Evolutionary conservation across 2,113 vertebrate genomes (phyloP).

Genomic region (Pteruthius melanotis): DNA sequence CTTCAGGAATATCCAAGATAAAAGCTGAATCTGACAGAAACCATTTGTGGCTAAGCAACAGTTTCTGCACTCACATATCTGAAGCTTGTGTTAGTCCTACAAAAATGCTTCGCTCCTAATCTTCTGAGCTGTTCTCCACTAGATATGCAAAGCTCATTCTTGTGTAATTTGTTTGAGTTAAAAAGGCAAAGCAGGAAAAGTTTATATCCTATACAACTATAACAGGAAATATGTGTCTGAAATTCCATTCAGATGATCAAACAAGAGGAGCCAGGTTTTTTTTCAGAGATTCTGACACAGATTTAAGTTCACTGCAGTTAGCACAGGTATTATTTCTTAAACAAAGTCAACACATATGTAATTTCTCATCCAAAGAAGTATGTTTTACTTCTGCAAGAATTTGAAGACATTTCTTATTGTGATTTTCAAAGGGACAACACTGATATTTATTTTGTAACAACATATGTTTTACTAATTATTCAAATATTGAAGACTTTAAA

Average conservation of each 20-base stretch:
- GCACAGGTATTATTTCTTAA: background rate
- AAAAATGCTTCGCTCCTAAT: conserved; percentile 60
- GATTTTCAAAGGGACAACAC: background rate
- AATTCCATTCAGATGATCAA: background rate
- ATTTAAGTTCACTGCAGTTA: background rate
- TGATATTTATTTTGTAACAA: background rate
- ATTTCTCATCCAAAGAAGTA: background rate
- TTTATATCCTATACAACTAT: background rate
- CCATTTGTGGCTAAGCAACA: conserved; percentile 55
- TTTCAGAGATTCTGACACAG: background rate
- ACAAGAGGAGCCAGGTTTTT: background rate
- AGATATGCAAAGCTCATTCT: conserved; percentile 50
- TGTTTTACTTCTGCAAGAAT: background rate
- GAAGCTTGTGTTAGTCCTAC: conserved; percentile 7
- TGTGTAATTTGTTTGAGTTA: conserved; percentile 41
- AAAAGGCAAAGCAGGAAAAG: background rate
- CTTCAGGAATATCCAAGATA: conserved; percentile 63
- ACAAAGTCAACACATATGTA: background rate
- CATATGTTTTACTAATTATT: background rate
- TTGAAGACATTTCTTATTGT: background rate
- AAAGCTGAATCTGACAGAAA: conserved; percentile 59
- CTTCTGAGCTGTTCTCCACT: conserved; percentile 63
- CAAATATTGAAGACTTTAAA: background rate
- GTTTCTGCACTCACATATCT: conserved; percentile 10
- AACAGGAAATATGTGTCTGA: background rate